A percentile compares a stretch with the other conserved stretches of the same genome.
These are phyloP conservation scores for Marcusenius ussheri DNA, from an alignment of 2,113 vertebrate genomes.

Conservation along the genomic window DNA sequence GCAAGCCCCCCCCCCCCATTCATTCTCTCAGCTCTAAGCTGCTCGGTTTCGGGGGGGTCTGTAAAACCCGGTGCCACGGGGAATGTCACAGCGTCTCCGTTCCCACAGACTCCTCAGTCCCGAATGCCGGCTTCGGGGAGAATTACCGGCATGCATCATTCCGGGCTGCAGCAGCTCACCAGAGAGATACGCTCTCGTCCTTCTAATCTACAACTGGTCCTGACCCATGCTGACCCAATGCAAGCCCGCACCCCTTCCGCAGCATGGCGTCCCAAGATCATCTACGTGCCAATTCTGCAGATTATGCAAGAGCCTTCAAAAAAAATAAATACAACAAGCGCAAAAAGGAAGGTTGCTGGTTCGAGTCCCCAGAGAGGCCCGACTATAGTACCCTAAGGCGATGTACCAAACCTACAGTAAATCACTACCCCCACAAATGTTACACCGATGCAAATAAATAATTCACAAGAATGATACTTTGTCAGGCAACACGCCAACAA, in stretches of 20 bases:
- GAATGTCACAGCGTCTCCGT: constrained; percentile 17
- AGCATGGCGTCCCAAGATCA: neutral
- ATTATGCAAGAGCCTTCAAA: neutral
- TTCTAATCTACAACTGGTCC: neutral
- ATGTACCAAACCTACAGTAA: neutral
- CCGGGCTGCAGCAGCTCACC: neutral
- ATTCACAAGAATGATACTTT: constrained; percentile 1
- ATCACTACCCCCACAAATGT: neutral
- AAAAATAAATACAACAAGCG: too few relatives aligned
- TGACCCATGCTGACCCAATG: neutral
- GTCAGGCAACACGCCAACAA: constrained; percentile 7
- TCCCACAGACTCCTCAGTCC: constrained; percentile 1
- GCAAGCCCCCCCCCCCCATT: constrained; percentile 23
- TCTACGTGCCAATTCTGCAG: neutral
- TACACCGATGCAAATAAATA: neutral
- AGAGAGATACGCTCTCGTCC: neutral
- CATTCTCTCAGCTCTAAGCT: constrained; percentile 38
- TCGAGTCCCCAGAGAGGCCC: neutral
- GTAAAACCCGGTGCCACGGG: constrained; percentile 23
- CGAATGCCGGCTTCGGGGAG: neutral
- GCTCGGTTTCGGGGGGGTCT: constrained; percentile 28
- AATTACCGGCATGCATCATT: neutral
- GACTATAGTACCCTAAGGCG: neutral
- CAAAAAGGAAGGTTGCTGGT: neutral
- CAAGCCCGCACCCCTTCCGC: neutral